Evolutionary conservation across 1,140 invertebrate species (phyloP), one percentile per base, ranked within the genome.

Genomic region (Dendrolimus punctatus): DNA sequence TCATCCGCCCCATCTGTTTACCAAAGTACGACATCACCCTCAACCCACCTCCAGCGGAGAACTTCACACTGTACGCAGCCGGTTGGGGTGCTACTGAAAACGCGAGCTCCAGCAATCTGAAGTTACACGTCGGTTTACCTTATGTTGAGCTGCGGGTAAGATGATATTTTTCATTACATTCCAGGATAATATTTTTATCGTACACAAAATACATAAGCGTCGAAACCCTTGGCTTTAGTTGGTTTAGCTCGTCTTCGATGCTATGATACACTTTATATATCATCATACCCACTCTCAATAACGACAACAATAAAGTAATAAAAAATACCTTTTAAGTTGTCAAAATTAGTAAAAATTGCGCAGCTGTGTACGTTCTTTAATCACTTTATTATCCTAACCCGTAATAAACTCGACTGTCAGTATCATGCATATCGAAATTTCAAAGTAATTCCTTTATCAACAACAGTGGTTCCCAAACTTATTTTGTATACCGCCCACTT

Each of bases 61-160:
- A 40, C 7, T 49, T 52, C 9, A 70, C 37, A 37, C 80, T 92
- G 0, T 89, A 87, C 37, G 90, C 91, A 0, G 92, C 92, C 0
- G 94, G 94, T 1, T 95, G 93, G 92, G 92, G 92, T 7, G 88
- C 82, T 10, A 84, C 88, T 5, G 88, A 89, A 41, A 76, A 44
- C 0, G 66, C 51, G 0, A 67, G 70, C 0, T 89, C 83, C 6
- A 76, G 81, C 47, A 51, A 64, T 8, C 45, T 73, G 8, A 85
- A 85, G 53, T 57, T 76, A 8, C 64, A 76, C 40, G 64, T 76
- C 0, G 57, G 58, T 5, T 8, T 83, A 36, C 73, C 74, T 6
- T 71, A 64, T 10, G 49, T 62, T 2, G 38, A 47, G 6, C 9
- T 23, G 23, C 23, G 3, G 23, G 55, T 6, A 37, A 49, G 49